A percentile compares a stretch with the other conserved stretches of the same genome.
Evolutionary conservation across 2,797 vertebrate genomes (phyloP).

Genomic region (Melopsittacus undulatus): DNA sequence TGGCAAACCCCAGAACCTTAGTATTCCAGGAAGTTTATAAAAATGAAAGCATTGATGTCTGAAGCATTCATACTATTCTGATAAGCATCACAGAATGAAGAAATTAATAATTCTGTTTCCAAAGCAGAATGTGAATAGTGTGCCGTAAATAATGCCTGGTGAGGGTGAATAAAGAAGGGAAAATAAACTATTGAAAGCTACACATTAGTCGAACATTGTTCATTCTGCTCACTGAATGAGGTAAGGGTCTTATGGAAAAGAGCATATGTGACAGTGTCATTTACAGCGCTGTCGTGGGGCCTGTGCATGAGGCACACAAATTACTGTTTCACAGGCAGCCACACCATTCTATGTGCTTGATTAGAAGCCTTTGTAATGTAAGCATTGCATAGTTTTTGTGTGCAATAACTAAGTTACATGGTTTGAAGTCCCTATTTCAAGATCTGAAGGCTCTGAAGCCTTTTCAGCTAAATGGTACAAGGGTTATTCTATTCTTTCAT

Average conservation of each 20-base stretch:
- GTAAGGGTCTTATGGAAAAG: conserved; percentile 25
- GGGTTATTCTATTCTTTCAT: not conserved
- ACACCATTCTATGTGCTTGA: conserved; percentile 41
- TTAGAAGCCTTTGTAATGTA: conserved; percentile 44
- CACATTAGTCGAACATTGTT: conserved; percentile 41
- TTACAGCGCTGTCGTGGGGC: conserved; percentile 28
- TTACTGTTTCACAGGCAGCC: conserved; percentile 54
- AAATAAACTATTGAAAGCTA: conserved; percentile 58
- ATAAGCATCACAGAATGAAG: conserved; percentile 38
- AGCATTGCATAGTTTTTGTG: conserved; percentile 33
- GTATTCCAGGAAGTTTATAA: not conserved
- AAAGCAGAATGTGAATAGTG: conserved; percentile 43
- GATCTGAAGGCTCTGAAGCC: conserved; percentile 18
- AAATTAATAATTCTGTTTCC: conserved; percentile 65
- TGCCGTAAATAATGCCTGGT: conserved; percentile 60
- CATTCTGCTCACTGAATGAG: conserved; percentile 34
- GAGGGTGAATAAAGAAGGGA: conserved; percentile 50
- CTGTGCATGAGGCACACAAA: conserved; percentile 2
- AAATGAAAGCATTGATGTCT: not conserved
- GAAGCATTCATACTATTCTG: conserved; percentile 6
- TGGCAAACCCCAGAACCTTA: not conserved
- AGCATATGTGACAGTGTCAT: conserved; percentile 48
- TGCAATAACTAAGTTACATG: conserved; percentile 50
- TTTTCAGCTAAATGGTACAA: not conserved
- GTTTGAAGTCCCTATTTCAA: conserved; percentile 29